These are phyloP conservation scores for Phrynocephalus guinanensis DNA, from an alignment of 2,797 vertebrate genomes.

Conservation along the genomic window DNA sequence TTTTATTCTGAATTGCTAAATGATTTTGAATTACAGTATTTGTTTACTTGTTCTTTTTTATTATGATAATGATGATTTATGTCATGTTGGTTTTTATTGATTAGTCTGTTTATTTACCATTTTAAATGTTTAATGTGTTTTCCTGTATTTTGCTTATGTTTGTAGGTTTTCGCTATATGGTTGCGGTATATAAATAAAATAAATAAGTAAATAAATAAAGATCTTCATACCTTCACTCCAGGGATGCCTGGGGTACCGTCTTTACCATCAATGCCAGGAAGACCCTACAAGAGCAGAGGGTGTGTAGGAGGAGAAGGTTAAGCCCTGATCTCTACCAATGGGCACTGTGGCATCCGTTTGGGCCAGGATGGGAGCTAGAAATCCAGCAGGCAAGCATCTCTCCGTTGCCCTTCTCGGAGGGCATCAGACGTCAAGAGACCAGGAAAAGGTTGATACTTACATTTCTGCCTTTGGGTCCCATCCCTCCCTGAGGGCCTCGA, in stretches of 20 bases:
- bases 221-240: constrained; percentile 87
- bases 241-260: constrained; percentile 93
- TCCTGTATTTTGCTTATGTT: no score
- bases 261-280: constrained; percentile 95
- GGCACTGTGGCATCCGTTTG: not conserved
- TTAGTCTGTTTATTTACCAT: no score
- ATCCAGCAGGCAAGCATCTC: not conserved
- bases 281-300: constrained; percentile 79
- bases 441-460: constrained; percentile 77
- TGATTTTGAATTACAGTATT: no score
- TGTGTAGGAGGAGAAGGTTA: rapidly evolving
- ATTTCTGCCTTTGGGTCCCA: constrained; percentile 92
- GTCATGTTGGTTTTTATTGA: no score
- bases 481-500: constrained; percentile 87
- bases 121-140: no score
- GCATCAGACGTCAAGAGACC: no score
- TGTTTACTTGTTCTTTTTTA: no score
- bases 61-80: no score
- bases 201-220: no score
- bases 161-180: no score
- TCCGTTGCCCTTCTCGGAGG: not conserved
- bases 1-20: no score
- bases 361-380: not conserved
- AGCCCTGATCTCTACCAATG: rapidly evolving
- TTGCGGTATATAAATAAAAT: no score